Evolutionary conservation across 2,888 invertebrate genomes (phyloP), one percentile per base, ranked within the genome.

Genomic region (Osedax frankpressi): DNA sequence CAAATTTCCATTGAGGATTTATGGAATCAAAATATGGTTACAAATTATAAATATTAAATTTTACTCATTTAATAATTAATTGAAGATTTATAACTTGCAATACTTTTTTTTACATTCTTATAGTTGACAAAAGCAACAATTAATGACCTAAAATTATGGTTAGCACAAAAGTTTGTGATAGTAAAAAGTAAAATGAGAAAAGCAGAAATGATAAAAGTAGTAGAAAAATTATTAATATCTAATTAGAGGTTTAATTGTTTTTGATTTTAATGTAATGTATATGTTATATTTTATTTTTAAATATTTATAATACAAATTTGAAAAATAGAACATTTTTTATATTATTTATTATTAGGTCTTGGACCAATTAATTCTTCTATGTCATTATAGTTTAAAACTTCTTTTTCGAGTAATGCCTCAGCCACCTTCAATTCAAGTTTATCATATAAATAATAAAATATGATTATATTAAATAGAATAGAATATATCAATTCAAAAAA

Each of bases 311-410:
- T 44, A 44, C 19, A 44, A 11, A 44, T 44, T 44, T 6, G 19
- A 44, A 44, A 11, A 44, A 44, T 44, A 44, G 19, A 44, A 44
- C 6, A 19, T 19, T 44, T 44, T 11, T 6, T 44, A 44, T 6
- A 44, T 44, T 44, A 44, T 44, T 6, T 19, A 11, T 44, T 44
- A 44, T 44, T 44, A 44, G 91, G 90, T 0, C 96, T 94, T 1
- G 93, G 92, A 0, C 98, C 98, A 76, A 98, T 89, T 70, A 98
- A 87, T 6, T 86, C 84, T 80, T 92, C 90, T 1, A 98, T 90
- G 79, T 98, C 92, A 59, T 81, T 82, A 80, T 85, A 86, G 27
- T 82, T 82, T 30, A 87, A 76, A 1, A 83, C 82, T 80, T 87
- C 87, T 67, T 81, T 81, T 76, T 85, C 82, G 63, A 87, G 75